Evolutionary conservation across 1,140 invertebrate species (phyloP).

Genomic region (Caenorhabditis inopinata): DNA sequence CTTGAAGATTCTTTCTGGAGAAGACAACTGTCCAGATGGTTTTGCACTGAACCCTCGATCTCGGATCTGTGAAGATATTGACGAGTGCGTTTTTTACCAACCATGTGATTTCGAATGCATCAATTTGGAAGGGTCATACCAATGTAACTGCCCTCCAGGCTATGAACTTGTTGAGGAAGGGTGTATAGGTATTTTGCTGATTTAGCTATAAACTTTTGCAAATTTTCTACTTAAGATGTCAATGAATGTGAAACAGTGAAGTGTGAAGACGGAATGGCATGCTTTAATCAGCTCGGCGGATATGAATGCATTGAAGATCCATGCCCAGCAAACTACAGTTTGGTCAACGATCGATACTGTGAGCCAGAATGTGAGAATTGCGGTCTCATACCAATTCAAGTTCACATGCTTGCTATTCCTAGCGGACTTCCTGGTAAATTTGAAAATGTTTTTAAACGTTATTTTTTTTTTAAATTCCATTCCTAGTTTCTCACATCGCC

Average conservation of each 20-base stretch:
- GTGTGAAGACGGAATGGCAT: conserved; percentile 51
- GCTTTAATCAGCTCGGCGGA: conserved; percentile 58
- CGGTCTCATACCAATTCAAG: conserved; percentile 45
- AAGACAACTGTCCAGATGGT: conserved; percentile 5
- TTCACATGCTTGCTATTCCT: conserved; percentile 55
- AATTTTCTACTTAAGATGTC: too few relatives aligned
- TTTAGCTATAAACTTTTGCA: conserved; percentile 6
- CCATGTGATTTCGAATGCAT: conserved; percentile 57
- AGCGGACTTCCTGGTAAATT: conserved; percentile 41
- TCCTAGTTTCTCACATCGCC: conserved; percentile 48
- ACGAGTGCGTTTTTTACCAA: conserved; percentile 58
- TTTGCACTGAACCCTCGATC: neutral
- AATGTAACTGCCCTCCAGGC: conserved; percentile 58
- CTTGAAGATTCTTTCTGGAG: neutral
- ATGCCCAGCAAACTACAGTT: conserved; percentile 54
- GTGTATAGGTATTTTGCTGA: conserved; percentile 46
- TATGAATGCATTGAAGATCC: conserved; percentile 54
- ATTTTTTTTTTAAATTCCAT: neutral
- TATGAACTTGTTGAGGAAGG: conserved; percentile 56
- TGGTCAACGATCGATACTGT: conserved; percentile 50
- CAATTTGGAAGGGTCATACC: conserved; percentile 52
- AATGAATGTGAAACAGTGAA: conserved; percentile 53
- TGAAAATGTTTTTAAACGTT: neutral
- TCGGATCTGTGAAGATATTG: conserved; percentile 47
- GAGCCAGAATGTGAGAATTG: conserved; percentile 56